These are phyloP conservation scores for Lanius collurio DNA, from an alignment of 2,113 vertebrate species.

Conservation along the genomic window DNA sequence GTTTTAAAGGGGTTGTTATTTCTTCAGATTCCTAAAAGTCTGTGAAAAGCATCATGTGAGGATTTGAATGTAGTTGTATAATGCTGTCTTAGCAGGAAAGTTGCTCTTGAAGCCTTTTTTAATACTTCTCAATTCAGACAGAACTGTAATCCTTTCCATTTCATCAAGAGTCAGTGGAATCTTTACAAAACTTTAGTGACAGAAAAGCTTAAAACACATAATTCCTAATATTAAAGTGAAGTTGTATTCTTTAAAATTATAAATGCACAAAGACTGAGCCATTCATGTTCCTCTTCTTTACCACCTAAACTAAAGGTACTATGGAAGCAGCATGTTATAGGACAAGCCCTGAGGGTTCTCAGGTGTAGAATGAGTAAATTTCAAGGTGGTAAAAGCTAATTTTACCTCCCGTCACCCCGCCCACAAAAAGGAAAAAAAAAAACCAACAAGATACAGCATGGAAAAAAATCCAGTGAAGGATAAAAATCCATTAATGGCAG, in stretches of 20 bases:
- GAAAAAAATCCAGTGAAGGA: not conserved
- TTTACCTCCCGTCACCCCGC: not conserved
- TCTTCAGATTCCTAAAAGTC: not conserved
- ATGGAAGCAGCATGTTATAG: not conserved
- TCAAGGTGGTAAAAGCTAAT: not conserved
- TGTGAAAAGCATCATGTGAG: not conserved
- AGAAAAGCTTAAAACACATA: not conserved
- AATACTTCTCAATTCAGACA: not conserved
- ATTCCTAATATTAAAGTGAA: not conserved
- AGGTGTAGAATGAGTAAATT: not conserved
- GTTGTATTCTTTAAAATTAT: not conserved
- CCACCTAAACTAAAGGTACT: not conserved
- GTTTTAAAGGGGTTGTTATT: not conserved
- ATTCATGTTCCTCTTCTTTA: not conserved
- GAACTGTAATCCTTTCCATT: not conserved
- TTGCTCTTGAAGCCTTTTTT: not conserved
- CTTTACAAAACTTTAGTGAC: not conserved
- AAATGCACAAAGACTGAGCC: not conserved
- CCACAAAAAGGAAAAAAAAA: not conserved
- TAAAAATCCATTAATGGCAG: not conserved
- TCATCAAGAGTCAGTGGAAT: not conserved
- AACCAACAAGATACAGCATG: not conserved
- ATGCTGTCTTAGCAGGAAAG: not conserved
- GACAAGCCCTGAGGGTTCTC: not conserved
- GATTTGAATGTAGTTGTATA: not conserved